Conservation (phyloP, 2,888 invertebrate genomes). For the Aleiodes leptofemur region DNA sequence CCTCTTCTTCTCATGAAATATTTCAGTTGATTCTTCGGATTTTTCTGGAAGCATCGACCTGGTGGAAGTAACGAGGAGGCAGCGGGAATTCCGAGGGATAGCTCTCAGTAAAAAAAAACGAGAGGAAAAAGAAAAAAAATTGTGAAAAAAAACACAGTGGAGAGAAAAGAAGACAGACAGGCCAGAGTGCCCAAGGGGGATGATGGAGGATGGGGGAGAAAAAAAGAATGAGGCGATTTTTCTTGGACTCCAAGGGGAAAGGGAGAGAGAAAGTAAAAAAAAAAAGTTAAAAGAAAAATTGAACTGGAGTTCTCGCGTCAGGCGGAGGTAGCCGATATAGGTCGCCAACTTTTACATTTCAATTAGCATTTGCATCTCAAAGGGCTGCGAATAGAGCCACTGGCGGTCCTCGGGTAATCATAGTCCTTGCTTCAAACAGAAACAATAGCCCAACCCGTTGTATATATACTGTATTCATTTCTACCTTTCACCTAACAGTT, state of each 20-base stretch:
- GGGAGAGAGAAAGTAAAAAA: slow-evolving; percentile 11
- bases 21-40: slow-evolving; percentile 40
- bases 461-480: slow-evolving; percentile 13
- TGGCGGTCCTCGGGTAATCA: slow-evolving; percentile 55
- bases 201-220: slow-evolving; percentile 1
- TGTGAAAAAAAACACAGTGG: slow-evolving; percentile 9
- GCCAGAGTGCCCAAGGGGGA: slow-evolving; percentile 28
- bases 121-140: neutral
- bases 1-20: neutral
- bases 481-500: slow-evolving; percentile 15
- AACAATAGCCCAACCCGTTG: slow-evolving; percentile 51
- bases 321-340: slow-evolving; percentile 56
- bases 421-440: slow-evolving; percentile 56
- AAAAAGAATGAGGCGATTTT: slow-evolving; percentile 19
- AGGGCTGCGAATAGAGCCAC: slow-evolving; percentile 57
- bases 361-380: slow-evolving; percentile 64
- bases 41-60: slow-evolving; percentile 40
- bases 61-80: slow-evolving; percentile 42
- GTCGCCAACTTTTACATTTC: slow-evolving; percentile 62
- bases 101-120: slow-evolving; percentile 3
- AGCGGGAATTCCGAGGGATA: slow-evolving; percentile 36
- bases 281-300: slow-evolving; percentile 15
- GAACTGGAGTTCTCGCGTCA: slow-evolving; percentile 31
- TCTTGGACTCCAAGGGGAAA: slow-evolving; percentile 12
- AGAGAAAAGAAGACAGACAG: slow-evolving; percentile 33